These are phyloP conservation scores for Mionectes macconnelli DNA, from an alignment of 2,113 vertebrate species.

Conservation along the genomic window DNA sequence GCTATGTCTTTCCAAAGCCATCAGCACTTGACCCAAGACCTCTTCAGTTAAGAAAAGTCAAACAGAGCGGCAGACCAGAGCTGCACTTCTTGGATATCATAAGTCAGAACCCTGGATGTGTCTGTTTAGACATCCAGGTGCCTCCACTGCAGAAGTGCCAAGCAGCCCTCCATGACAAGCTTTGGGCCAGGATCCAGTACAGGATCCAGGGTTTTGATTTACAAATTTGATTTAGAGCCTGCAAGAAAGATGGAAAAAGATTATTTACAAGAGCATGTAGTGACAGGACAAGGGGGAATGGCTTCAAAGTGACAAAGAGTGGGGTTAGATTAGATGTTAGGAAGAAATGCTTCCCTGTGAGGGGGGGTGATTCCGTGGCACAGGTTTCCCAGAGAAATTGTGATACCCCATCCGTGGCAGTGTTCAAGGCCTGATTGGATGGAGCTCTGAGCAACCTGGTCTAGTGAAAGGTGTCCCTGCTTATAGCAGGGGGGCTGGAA, in stretches of 20 bases:
- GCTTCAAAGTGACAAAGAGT: neutral
- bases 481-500: neutral
- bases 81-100: neutral
- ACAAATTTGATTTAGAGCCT: neutral
- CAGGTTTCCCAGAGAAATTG: neutral
- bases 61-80: neutral
- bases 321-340: neutral
- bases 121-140: neutral
- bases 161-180: rapidly evolving
- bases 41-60: neutral
- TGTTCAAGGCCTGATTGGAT: neutral
- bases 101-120: rapidly evolving
- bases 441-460: neutral
- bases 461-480: neutral
- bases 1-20: neutral
- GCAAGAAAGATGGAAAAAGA: neutral
- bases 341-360: neutral
- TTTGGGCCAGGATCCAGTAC: neutral
- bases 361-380: neutral
- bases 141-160: neutral
- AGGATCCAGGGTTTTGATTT: neutral
- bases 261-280: neutral
- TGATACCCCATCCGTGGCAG: neutral
- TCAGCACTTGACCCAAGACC: neutral
- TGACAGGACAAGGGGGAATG: neutral